Evolutionary conservation across 2,888 invertebrate genomes (phyloP), one percentile per base, ranked within the genome.

Genomic region (Caenorhabditis afra): DNA sequence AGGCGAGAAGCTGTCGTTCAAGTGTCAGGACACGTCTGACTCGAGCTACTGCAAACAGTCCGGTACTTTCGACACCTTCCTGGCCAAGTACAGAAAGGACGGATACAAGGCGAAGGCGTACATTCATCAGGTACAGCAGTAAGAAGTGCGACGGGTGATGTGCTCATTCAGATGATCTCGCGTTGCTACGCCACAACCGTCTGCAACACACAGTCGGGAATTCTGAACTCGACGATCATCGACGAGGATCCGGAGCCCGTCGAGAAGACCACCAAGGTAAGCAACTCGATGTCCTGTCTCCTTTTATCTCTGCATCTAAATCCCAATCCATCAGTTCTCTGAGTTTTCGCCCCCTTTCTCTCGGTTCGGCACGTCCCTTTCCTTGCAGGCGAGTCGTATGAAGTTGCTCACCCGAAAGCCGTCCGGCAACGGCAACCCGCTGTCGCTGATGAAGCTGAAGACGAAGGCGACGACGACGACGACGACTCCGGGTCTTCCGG

Each of bases 81-180:
- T 89, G 55, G 81, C 84, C 47, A 88, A 88, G 70, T 88, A 88
- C 74, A 74, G 87, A 62, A 89, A 88, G 75, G 89, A 89, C 49
- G 82, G 87, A 1, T 89, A 89, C 80, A 88, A 88, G 75, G 87
- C 87, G 10, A 89, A 89, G 76, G 88, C 89, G 29, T 89, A 87
- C 74, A 85, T 89, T 64, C 89, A 89, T 76, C 89, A 89, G 80
- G 87, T 87, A n/a, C n/a, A n/a, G n/a, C n/a, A n/a, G n/a, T n/a
- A n/a, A n/a, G n/a, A n/a, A 22, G 11, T 23, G 37, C 4, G 14
- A 29, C 29, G 53, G 8, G 5, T 49, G 11, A 3, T 52, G 10
- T 12, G 10, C 0, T 23, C 37, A 23, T 83, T 78, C 52, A 87
- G 86, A 89, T 89, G 88, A 85, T 89, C 45, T 85, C 84, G 22